Evolutionary conservation across 2,888 invertebrate genomes (phyloP).

Genomic region (Notocelia uddmanniana): DNA sequence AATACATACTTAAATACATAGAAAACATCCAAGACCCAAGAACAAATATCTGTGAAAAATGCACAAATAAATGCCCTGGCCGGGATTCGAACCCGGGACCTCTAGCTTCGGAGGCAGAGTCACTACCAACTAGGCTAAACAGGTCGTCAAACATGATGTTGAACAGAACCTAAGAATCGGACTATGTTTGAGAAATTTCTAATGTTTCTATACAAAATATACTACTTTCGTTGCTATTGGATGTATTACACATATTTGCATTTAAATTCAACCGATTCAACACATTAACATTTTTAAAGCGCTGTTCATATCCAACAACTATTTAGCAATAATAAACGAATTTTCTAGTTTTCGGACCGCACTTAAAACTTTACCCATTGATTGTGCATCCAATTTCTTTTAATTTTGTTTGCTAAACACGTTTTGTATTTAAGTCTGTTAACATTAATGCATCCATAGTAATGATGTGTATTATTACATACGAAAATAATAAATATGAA

Average conservation of each 20-base stretch:
- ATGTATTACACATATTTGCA: conserved; percentile 4
- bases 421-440: background rate
- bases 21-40: too few relatives aligned
- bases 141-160: too few relatives aligned
- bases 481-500: too few relatives aligned
- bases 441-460: background rate
- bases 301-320: conserved; percentile 23
- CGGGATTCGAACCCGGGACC: too few relatives aligned
- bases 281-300: conserved; percentile 22
- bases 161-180: too few relatives aligned
- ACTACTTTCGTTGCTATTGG: background rate
- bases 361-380: conserved; percentile 29
- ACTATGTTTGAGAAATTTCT: background rate
- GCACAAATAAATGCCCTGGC: too few relatives aligned
- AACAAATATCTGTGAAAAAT: too few relatives aligned
- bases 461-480: too few relatives aligned
- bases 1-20: too few relatives aligned
- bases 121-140: too few relatives aligned
- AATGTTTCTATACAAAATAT: background rate
- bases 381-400: conserved; percentile 10
- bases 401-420: background rate
- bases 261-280: background rate
- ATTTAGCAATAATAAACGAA: conserved; percentile 29
- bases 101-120: too few relatives aligned
- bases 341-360: conserved; percentile 38